phyloP scores from a whole-genome alignment of 2,113 vertebrate genomes.

The Cottus gobio region DNA sequence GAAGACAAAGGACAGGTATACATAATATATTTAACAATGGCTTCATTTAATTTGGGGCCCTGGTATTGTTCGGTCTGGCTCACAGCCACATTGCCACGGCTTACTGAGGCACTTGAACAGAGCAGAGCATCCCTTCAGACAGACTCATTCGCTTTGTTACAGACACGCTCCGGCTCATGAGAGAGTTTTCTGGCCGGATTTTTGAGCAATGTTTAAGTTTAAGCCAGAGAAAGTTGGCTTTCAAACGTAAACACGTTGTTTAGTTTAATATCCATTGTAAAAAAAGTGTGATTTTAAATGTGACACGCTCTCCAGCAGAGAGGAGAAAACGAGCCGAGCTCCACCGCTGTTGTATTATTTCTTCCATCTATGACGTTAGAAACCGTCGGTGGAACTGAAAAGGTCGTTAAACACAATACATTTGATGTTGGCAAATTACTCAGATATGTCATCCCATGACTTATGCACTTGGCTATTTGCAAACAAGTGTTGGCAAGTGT shows the following conservation, averaged over 20 bases:
- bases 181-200: background rate
- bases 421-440: constrained; percentile 2
- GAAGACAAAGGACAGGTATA: background rate
- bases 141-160: background rate
- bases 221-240: background rate
- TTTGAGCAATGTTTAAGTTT: background rate
- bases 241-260: background rate
- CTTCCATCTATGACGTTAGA: constrained; percentile 4
- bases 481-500: constrained; percentile 3
- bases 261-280: background rate
- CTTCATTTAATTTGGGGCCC: background rate
- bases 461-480: background rate
- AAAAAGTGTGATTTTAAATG: background rate
- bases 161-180: background rate
- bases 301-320: background rate
- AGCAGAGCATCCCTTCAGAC: background rate
- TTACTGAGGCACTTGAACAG: background rate
- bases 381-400: background rate
- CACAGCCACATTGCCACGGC: background rate
- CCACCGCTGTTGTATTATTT: background rate
- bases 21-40: background rate
- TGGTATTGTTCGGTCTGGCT: background rate
- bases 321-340: background rate
- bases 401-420: background rate
- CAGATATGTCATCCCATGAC: constrained; percentile 2